A percentile compares a stretch with the other conserved stretches of the same genome.
phyloP scores from a whole-genome alignment of 2,113 vertebrate genomes.

The Channa argus region DNA sequence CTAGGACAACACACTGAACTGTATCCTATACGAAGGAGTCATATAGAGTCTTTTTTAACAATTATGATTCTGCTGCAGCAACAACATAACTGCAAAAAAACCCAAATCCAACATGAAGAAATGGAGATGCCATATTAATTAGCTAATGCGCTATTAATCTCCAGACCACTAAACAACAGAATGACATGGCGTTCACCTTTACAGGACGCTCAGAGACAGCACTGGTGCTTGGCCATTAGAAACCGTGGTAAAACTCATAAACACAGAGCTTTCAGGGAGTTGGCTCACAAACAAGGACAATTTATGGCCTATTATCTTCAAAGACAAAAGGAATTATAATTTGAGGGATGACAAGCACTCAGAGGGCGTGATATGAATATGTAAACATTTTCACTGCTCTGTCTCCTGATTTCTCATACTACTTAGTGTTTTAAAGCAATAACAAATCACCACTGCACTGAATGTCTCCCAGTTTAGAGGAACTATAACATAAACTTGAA shows the following conservation, averaged over 20 bases:
- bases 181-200: constrained; percentile 77
- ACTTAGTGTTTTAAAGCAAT: constrained; percentile 69
- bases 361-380: constrained; percentile 80
- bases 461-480: constrained; percentile 47
- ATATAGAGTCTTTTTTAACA: background rate
- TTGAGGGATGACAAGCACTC: constrained; percentile 80
- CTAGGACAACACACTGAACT: constrained; percentile 54
- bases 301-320: constrained; percentile 83
- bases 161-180: constrained; percentile 53
- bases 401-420: constrained; percentile 52
- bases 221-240: constrained; percentile 68
- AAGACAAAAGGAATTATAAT: constrained; percentile 84
- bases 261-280: constrained; percentile 78
- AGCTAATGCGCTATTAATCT: constrained; percentile 75
- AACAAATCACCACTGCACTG: constrained; percentile 58
- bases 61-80: background rate
- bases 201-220: constrained; percentile 68
- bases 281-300: constrained; percentile 83
- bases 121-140: constrained; percentile 80
- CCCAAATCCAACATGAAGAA: constrained; percentile 62
- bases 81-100: constrained; percentile 47
- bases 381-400: constrained; percentile 65
- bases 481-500: constrained; percentile 60
- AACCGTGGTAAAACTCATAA: constrained; percentile 76
- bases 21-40: background rate